Percentiles rank a stretch among this genome's conserved stretches.
These are phyloP conservation scores for Blastobasis lacticolella DNA, from an alignment of 2,888 invertebrate genomes.

Conservation along the genomic window DNA sequence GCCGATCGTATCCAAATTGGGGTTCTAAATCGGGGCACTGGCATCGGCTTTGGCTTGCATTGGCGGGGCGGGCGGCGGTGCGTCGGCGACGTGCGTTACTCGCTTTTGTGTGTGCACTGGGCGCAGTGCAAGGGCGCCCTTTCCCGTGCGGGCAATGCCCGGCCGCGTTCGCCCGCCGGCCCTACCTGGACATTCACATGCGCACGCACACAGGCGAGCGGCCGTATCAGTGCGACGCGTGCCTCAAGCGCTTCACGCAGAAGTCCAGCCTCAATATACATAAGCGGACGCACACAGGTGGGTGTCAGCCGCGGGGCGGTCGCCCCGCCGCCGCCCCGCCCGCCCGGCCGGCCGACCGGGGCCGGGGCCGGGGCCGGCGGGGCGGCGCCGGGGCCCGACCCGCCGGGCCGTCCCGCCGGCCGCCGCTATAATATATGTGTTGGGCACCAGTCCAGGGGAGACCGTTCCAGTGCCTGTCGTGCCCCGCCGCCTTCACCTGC, in stretches of 20 bases:
- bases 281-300: constrained; percentile 83
- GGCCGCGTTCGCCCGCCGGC: constrained; percentile 66
- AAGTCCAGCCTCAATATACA: constrained; percentile 88
- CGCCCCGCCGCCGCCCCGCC: constrained; percentile 53
- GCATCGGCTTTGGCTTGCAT: constrained; percentile 20
- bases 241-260: constrained; percentile 86
- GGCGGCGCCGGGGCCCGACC: constrained; percentile 51
- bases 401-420: constrained; percentile 47
- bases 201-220: constrained; percentile 76
- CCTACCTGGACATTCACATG: constrained; percentile 70
- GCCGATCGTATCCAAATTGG: constrained; percentile 44
- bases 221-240: constrained; percentile 81
- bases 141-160: constrained; percentile 65
- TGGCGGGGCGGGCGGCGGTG: constrained; percentile 28
- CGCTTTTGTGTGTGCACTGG: constrained; percentile 74
- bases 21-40: constrained; percentile 28
- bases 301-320: constrained; percentile 68
- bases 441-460: constrained; percentile 75
- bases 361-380: constrained; percentile 62
- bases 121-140: constrained; percentile 69
- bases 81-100: constrained; percentile 73
- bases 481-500: constrained; percentile 74
- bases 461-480: constrained; percentile 76
- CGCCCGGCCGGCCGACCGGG: constrained; percentile 25
- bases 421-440: constrained; percentile 71